Evolutionary conservation across 2,888 invertebrate species (phyloP).

Genomic region (Aspidiotus destructor): DNA sequence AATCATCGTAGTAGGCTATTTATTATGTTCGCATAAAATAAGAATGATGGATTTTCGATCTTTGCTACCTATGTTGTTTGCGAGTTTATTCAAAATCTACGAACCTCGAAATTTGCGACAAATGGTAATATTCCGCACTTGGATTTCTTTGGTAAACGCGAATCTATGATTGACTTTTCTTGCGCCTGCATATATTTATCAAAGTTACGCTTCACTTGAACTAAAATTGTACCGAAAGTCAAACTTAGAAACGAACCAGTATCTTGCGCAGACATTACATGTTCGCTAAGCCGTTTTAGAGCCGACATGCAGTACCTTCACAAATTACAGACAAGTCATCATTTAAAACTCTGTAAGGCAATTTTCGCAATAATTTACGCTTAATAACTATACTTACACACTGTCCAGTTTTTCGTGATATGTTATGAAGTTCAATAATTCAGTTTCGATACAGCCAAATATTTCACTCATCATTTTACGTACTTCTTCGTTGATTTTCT

Average conservation of each 20-base stretch:
- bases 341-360: conserved; percentile 25
- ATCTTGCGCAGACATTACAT: conserved; percentile 82
- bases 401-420: conserved; percentile 80
- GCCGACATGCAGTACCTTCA: conserved; percentile 85
- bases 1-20: background rate
- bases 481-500: conserved; percentile 67
- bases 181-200: conserved; percentile 83
- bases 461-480: conserved; percentile 78
- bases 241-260: conserved; percentile 77
- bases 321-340: background rate
- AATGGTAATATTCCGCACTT: conserved; percentile 86
- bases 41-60: background rate
- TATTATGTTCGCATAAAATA: too few species aligned
- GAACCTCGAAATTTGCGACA: conserved; percentile 73
- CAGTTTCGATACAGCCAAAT: conserved; percentile 78
- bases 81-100: background rate
- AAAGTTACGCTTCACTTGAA: conserved; percentile 80
- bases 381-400: conserved; percentile 57
- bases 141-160: conserved; percentile 59
- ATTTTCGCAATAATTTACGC: conserved; percentile 42
- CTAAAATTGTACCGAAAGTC: conserved; percentile 73
- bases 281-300: conserved; percentile 80
- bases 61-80: too few species aligned
- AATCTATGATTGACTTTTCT: conserved; percentile 68
- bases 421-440: conserved; percentile 73